Evolutionary conservation across 2,797 vertebrate species (phyloP), one percentile per base, ranked within the genome.

Genomic region (Pampus argenteus): DNA sequence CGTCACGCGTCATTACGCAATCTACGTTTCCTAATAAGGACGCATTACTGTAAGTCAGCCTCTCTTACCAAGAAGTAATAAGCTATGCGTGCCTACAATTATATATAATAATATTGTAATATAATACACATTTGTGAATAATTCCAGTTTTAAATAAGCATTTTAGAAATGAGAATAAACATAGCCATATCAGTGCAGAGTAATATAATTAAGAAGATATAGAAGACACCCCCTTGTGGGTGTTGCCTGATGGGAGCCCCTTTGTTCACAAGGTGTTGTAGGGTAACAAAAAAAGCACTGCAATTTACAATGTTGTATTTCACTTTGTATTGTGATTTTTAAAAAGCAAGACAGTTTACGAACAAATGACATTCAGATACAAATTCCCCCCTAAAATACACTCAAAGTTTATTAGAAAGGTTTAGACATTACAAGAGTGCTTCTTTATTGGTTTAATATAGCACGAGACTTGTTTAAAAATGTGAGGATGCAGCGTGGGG

Each of bases 381-480:
- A 47, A 76, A 47, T 42, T 54, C 75, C 82, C 89, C 79, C 89
- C 83, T 89, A 91, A 92, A 92, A 91, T 89, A 88, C 87, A 89
- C 84, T 84, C 73, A 84, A 88, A 76, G 88, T 94, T 94, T 92
- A 92, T 93, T 93, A 94, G 88, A 94, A 94, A 94, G 89, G 85
- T 88, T 92, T 86, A 86, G 69, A 91, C 83, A 84, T 91, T 87
- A 92, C 84, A 92, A 92, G 88, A 93, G 90, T 88, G 88, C 69
- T 79, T 89, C 67, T 78, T 87, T 88, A 86, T 87, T 89, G 0
- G 51, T 88, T 87, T 86, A 82, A 78, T 87, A 89, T 84, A 91
- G 90, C 89, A 91, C 87, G 65, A 83, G 63, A 87, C 85, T 81
- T 75, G 25, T 86, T 90, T 85, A 89, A 90, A 93, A 94, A 91